phyloP scores from a whole-genome alignment of 2,797 vertebrate species.

The Menidia menidia region DNA sequence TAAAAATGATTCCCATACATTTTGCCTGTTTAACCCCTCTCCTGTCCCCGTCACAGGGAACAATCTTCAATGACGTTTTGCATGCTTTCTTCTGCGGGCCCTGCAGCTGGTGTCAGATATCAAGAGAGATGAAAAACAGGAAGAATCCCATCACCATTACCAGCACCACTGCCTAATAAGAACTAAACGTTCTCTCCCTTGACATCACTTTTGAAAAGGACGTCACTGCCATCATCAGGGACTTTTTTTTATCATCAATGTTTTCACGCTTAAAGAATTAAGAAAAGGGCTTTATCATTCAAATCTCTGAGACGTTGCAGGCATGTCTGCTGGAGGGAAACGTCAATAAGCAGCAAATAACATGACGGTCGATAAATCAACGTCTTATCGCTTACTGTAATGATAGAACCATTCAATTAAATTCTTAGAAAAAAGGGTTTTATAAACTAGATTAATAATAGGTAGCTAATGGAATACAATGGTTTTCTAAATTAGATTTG shows the following conservation, averaged over 20 bases:
- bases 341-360: slow-evolving; percentile 10
- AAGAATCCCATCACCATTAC: slow-evolving; percentile 52
- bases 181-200: background rate
- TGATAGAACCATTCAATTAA: background rate
- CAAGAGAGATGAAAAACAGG: slow-evolving; percentile 73
- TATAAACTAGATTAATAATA: too few relatives aligned
- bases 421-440: background rate
- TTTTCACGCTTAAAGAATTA: background rate
- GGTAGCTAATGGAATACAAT: too few relatives aligned
- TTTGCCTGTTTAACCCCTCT: background rate
- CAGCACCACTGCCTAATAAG: slow-evolving; percentile 33
- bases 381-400: background rate
- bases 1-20: background rate
- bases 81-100: slow-evolving; percentile 69
- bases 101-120: slow-evolving; percentile 80
- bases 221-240: background rate
- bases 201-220: background rate
- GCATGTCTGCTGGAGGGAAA: slow-evolving; percentile 16
- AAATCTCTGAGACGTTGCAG: slow-evolving; percentile 8
- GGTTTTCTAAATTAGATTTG: too few relatives aligned
- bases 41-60: slow-evolving; percentile 63
- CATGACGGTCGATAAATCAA: background rate
- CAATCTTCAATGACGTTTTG: slow-evolving; percentile 71
- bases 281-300: background rate
- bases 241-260: background rate